phyloP scores from a whole-genome alignment of 2,888 invertebrate species.

The Pilophorus perplexus region DNA sequence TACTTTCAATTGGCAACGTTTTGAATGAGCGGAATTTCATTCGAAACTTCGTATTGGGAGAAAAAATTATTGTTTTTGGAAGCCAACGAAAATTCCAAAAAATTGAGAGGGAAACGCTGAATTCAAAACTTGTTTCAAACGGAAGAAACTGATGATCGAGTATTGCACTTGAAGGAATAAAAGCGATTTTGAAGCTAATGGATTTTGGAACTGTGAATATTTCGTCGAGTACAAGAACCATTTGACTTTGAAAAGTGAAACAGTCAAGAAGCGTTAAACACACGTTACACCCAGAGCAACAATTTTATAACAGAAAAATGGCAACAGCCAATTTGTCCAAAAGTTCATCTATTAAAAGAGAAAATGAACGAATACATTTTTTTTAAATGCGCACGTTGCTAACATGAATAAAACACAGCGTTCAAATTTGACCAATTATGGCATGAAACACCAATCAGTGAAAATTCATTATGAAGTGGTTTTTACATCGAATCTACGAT shows the following conservation, averaged over 20 bases:
- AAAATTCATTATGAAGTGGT: neutral
- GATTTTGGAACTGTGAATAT: neutral
- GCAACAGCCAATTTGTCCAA: no score
- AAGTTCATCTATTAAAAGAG: no score
- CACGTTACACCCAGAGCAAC: no score
- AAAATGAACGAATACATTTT: no score
- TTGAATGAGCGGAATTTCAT: slow-evolving; percentile 9
- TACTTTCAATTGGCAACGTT: slow-evolving; percentile 37
- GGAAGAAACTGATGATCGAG: neutral
- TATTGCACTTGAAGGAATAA: no score
- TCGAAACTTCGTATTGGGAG: slow-evolving; percentile 1
- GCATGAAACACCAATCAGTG: neutral
- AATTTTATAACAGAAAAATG: no score
- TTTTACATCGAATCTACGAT: neutral
- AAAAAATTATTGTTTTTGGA: neutral
- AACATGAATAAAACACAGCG: neutral
- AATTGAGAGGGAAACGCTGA: neutral
- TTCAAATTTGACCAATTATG: no score
- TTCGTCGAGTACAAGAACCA: no score
- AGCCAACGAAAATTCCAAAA: neutral
- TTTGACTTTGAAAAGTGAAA: no score
- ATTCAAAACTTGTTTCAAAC: neutral
- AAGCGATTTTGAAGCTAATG: neutral
- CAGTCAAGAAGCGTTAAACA: no score
- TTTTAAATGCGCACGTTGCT: no score